Conservation (phyloP, 1,140 invertebrate genomes). For the Saccostrea echinata region DNA sequence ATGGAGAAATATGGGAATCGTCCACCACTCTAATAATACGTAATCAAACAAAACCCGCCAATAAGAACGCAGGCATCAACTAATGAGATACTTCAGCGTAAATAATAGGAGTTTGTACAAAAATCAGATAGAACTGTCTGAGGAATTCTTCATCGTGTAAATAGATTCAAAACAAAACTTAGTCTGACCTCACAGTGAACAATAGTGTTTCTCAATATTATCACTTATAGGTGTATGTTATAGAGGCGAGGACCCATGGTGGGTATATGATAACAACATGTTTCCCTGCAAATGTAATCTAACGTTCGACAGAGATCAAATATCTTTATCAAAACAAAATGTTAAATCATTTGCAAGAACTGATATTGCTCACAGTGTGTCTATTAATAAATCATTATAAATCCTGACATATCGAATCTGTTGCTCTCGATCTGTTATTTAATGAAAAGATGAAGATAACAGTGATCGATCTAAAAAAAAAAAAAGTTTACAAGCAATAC, state of each 20-base stretch:
- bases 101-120: too few relatives aligned
- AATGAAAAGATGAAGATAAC: background rate
- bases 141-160: background rate
- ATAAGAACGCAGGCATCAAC: too few relatives aligned
- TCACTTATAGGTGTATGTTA: background rate
- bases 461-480: too few relatives aligned
- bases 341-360: background rate
- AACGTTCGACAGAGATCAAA: background rate
- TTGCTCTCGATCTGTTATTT: background rate
- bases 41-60: too few relatives aligned
- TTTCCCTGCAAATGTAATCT: background rate
- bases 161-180: background rate
- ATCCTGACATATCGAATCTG: background rate
- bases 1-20: too few relatives aligned
- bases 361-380: background rate
- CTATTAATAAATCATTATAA: background rate
- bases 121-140: too few relatives aligned
- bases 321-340: constrained; percentile 15
- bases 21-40: too few relatives aligned
- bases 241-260: background rate
- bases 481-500: too few relatives aligned
- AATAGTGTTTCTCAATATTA: background rate
- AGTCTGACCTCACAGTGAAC: background rate
- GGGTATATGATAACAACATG: background rate
- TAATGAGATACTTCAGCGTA: too few relatives aligned